Evolutionary conservation across 53 echinoderm and acorn worm genomes (phyloP).

Genomic region (Patiria pectinifera): DNA sequence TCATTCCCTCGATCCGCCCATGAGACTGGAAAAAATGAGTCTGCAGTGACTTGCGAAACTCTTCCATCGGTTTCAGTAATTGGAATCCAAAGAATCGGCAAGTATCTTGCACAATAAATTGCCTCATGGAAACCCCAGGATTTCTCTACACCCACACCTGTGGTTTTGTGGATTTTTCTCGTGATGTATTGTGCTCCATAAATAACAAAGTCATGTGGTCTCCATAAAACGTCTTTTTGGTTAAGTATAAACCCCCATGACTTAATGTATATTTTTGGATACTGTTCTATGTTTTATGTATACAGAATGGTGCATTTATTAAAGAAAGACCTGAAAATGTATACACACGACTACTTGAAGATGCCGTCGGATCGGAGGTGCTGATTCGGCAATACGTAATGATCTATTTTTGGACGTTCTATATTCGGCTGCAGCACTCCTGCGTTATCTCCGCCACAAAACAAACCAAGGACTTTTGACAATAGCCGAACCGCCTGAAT

Average conservation of each 20-base stretch:
- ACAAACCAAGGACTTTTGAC: neutral
- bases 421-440: neutral
- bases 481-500: neutral
- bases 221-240: too few species aligned
- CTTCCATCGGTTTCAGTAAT: too few species aligned
- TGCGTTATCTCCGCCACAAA: neutral
- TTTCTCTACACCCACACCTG: neutral
- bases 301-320: too few species aligned
- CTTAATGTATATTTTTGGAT: too few species aligned
- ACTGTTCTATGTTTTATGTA: too few species aligned
- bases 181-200: neutral
- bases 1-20: too few species aligned
- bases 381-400: constrained; percentile 11
- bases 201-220: too few species aligned
- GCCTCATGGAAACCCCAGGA: neutral
- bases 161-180: neutral
- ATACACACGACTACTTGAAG: neutral
- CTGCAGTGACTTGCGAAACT: too few species aligned
- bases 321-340: neutral
- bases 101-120: too few species aligned
- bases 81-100: too few species aligned
- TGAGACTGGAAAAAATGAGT: too few species aligned
- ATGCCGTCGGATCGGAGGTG: neutral
- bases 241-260: too few species aligned
- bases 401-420: neutral